Evolutionary conservation across 1,140 invertebrate species (phyloP), one percentile per base, ranked within the genome.

Genomic region (Zaprionus davidi): DNA sequence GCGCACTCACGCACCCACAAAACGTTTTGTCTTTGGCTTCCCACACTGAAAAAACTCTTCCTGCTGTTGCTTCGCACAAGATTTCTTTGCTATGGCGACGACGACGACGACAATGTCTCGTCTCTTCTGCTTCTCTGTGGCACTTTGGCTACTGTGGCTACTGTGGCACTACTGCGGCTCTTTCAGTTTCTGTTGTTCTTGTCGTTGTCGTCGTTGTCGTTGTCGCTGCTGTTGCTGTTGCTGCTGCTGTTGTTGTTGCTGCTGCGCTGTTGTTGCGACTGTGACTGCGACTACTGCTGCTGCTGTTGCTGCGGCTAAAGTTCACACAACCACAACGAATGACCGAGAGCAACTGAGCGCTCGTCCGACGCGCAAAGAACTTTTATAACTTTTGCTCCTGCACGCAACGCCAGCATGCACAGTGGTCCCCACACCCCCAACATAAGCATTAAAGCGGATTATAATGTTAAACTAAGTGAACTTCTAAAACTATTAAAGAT

Each of bases 321-420:
- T 78, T 88, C 81, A 81, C 75, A 88, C 84, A 83, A 88, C 78
- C 84, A 88, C 84, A 83, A 88, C 84, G 84, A 88, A 87, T 90
- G 81, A 88, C 84, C 85, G 88, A 88, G 84, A 88, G 85, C 85
- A 88, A 88, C 84, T 88, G 85, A 88, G 81, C 85, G 75, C 78
- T 90, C 85, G 85, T 84, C 65, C 80, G 78, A 76, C 78, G 56
- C 78, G 84, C 85, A 71, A 88, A 88, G 78, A 88, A 88, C 84
- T 84, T 88, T 88, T 88, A 88, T 88, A 88, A 88, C 71, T 74
- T 90, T 76, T 71, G 66, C 71, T 67, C 68, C 74, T 62, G 68
- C 51, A 57, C 72, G 64, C 76, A 75, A 70, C 76, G 82, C 28
- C 60, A 57, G 51, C 46, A 58, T 51, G 71, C 59, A 59, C 69